phyloP scores from a whole-genome alignment of 2,113 vertebrate genomes.

The Leptodactylus fuscus region DNA sequence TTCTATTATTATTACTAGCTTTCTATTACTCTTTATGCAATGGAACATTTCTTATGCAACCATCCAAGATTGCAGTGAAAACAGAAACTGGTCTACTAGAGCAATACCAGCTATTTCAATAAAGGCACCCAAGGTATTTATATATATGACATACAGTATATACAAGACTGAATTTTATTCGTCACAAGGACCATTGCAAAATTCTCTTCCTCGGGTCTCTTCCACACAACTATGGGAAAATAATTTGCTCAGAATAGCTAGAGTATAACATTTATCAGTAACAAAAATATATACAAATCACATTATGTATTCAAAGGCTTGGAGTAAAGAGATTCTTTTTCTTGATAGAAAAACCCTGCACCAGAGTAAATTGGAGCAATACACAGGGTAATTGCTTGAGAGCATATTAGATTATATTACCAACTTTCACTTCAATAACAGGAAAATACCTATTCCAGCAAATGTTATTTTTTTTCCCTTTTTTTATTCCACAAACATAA shows the following conservation, averaged over 20 bases:
- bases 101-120: background rate
- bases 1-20: background rate
- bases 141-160: background rate
- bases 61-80: too few species aligned
- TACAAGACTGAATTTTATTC: background rate
- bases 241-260: constrained; percentile 45
- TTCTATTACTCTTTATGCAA: background rate
- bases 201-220: background rate
- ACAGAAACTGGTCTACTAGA: too few species aligned
- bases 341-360: constrained; percentile 76
- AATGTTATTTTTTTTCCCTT: constrained; percentile 39
- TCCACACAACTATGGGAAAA: constrained; percentile 29
- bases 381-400: constrained; percentile 71
- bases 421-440: constrained; percentile 63
- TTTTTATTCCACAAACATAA: constrained; percentile 64
- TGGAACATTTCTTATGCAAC: background rate
- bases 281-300: constrained; percentile 54
- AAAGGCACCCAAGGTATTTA: background rate
- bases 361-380: constrained; percentile 72
- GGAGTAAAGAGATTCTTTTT: constrained; percentile 70
- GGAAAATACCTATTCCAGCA: constrained; percentile 60
- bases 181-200: background rate
- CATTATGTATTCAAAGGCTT: constrained; percentile 74
- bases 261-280: constrained; percentile 53
- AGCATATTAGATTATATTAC: constrained; percentile 67